These are phyloP conservation scores for Quadroppia sp. DNA, from an alignment of 2,888 invertebrate genomes.

Conservation along the genomic window DNA sequence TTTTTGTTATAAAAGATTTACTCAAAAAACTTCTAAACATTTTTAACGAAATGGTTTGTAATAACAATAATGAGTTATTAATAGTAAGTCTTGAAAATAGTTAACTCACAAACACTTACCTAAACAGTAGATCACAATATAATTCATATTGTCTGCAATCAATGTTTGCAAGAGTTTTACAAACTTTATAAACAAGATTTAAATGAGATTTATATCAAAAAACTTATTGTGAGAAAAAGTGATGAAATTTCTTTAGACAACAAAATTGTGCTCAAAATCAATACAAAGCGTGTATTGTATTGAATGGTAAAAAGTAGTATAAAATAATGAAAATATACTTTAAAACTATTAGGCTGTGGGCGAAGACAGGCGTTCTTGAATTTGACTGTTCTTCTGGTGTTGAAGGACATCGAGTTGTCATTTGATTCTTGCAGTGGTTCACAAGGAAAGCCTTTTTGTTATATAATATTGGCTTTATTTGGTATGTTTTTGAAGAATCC, in stretches of 20 bases:
- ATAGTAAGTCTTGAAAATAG: no score
- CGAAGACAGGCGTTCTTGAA: conserved; percentile 29
- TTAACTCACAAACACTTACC: neutral
- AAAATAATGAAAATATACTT: conserved; percentile 22
- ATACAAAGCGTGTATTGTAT: neutral
- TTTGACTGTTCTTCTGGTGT: neutral
- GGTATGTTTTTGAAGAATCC: neutral
- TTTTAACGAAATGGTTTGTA: no score
- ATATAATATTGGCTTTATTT: conserved; percentile 33
- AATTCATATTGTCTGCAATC: neutral
- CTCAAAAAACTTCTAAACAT: no score
- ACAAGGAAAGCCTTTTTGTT: conserved; percentile 9
- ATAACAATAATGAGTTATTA: no score
- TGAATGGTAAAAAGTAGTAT: conserved; percentile 3
- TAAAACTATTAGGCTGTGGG: neutral
- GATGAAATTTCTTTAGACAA: conserved; percentile 2
- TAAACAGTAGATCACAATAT: neutral
- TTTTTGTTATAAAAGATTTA: no score
- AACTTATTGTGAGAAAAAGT: neutral
- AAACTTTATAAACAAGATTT: no score
- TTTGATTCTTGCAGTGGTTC: neutral
- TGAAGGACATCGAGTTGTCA: conserved; percentile 37
- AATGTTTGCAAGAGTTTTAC: neutral
- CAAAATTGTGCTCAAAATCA: neutral
- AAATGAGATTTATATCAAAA: no score